Conservation (phyloP, 2,113 vertebrate species). For the Peromyscus maniculatus region DNA sequence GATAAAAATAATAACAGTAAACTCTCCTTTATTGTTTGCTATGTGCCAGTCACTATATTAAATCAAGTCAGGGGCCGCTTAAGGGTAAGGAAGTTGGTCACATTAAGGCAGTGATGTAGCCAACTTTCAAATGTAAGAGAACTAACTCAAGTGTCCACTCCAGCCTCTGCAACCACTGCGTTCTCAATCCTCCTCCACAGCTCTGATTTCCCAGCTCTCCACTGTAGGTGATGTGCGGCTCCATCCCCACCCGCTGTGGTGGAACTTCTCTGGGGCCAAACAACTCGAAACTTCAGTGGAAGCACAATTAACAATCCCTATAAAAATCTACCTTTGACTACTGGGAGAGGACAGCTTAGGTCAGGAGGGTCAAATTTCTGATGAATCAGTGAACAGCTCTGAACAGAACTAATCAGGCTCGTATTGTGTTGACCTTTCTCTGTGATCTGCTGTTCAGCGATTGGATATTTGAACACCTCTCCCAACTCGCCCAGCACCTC, state of each 20-base stretch:
- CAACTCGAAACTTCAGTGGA: neutral
- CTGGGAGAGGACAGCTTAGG: slow-evolving; percentile 17
- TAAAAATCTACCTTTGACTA: slow-evolving; percentile 62
- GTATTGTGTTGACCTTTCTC: neutral
- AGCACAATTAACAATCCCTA: neutral
- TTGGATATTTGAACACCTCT: neutral
- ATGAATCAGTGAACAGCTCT: slow-evolving; percentile 34
- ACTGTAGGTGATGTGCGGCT: neutral
- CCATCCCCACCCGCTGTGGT: neutral
- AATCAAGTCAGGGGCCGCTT: neutral
- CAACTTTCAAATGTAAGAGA: neutral
- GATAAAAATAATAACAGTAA: slow-evolving; percentile 28
- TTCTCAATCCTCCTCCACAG: neutral
- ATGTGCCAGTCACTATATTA: neutral
- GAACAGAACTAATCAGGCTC: slow-evolving; percentile 42
- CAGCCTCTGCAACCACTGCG: neutral
- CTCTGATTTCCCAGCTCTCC: neutral
- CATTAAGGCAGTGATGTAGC: neutral
- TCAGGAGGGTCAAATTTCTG: slow-evolving; percentile 62
- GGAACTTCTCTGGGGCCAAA: slow-evolving; percentile 11
- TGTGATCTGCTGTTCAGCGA: neutral
- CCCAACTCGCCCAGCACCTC: neutral
- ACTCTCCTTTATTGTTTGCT: neutral
- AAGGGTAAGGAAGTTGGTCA: neutral
- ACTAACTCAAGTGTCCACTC: neutral